Conservation (phyloP, 1,140 invertebrate species). For the Gryon sp. region DNA sequence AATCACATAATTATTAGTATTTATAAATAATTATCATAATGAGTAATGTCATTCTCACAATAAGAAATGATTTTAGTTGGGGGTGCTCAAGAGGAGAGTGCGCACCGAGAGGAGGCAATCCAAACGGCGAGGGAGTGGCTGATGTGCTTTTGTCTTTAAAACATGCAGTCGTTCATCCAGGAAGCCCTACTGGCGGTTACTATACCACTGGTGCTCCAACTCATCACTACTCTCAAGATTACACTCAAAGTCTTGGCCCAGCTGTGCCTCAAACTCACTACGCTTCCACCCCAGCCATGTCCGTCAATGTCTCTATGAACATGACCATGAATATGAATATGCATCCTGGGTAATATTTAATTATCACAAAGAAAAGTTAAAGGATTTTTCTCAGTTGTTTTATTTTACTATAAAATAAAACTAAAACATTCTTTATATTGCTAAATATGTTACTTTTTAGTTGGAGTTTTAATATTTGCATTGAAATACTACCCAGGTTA, state of each 20-base stretch:
- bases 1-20: background rate
- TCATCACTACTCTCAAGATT: slow-evolving; percentile 79
- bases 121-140: slow-evolving; percentile 84
- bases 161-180: slow-evolving; percentile 91
- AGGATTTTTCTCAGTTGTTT: too few relatives aligned
- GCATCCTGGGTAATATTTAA: slow-evolving; percentile 81
- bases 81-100: slow-evolving; percentile 76
- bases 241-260: slow-evolving; percentile 73
- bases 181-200: slow-evolving; percentile 79
- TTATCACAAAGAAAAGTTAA: too few relatives aligned
- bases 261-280: slow-evolving; percentile 79
- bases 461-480: too few relatives aligned
- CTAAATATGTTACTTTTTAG: too few relatives aligned
- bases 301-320: slow-evolving; percentile 97
- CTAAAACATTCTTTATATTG: too few relatives aligned
- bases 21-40: too few relatives aligned
- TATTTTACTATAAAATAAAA: too few relatives aligned
- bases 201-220: slow-evolving; percentile 71
- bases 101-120: slow-evolving; percentile 70
- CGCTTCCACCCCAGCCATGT: slow-evolving; percentile 86
- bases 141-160: slow-evolving; percentile 92
- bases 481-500: too few relatives aligned
- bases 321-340: slow-evolving; percentile 95
- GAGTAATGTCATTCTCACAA: background rate
- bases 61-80: slow-evolving; percentile 68